Conservation (phyloP, 2,797 vertebrate genomes). For the Intellagama lesueurii region DNA sequence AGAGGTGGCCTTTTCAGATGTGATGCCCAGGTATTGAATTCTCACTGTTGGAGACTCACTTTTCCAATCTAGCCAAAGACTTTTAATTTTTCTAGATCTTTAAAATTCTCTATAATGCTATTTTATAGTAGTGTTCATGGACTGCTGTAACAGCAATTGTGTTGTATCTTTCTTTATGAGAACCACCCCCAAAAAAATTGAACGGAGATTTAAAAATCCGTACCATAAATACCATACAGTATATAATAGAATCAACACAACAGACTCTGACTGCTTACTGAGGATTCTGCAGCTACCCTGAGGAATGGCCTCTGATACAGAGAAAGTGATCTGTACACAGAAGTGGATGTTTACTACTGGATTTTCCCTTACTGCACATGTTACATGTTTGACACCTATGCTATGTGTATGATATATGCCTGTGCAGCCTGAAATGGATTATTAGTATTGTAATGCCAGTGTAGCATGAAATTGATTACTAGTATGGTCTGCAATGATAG, state of each 20-base stretch:
- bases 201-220: not conserved
- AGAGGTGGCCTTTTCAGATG: not conserved
- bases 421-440: not conserved
- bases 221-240: not conserved
- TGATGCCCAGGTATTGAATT: not conserved
- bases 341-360: not conserved
- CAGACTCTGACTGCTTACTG: not conserved
- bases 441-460: conserved; percentile 1
- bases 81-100: not conserved
- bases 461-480: not conserved
- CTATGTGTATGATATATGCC: not conserved
- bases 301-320: not conserved
- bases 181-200: not conserved
- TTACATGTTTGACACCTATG: not conserved
- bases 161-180: not conserved
- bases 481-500: conserved; percentile 10
- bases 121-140: not conserved
- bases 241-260: not conserved
- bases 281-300: not conserved
- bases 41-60: not conserved
- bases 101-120: not conserved
- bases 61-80: not conserved
- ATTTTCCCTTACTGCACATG: not conserved
- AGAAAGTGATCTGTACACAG: not conserved
- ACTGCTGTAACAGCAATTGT: not conserved